Percentiles rank a stretch among this genome's conserved stretches.
Evolutionary conservation across 2,888 invertebrate genomes (phyloP).

Genomic region (Homarus gammarus): DNA sequence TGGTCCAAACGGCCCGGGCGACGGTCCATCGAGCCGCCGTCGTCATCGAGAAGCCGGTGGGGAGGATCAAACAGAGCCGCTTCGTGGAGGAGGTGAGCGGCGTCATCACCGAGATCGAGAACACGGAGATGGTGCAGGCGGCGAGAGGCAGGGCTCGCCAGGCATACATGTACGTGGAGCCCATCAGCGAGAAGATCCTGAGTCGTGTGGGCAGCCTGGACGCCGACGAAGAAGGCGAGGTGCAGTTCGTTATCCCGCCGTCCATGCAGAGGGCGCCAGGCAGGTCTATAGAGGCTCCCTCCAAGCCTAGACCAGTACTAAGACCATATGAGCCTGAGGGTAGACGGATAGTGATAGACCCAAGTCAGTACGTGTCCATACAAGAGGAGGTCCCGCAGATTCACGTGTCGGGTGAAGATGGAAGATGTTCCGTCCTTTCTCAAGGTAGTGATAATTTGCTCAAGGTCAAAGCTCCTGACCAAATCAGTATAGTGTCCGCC

Average conservation of each 20-base stretch:
- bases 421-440: slow-evolving; percentile 66
- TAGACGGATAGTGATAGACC: slow-evolving; percentile 50
- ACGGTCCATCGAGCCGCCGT: slow-evolving; percentile 67
- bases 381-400: slow-evolving; percentile 72
- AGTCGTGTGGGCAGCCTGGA: slow-evolving; percentile 71
- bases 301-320: slow-evolving; percentile 53
- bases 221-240: slow-evolving; percentile 61
- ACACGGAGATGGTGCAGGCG: slow-evolving; percentile 73
- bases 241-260: slow-evolving; percentile 75
- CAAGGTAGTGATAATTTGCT: slow-evolving; percentile 62
- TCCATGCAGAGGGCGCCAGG: slow-evolving; percentile 58
- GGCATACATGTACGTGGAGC: slow-evolving; percentile 74
- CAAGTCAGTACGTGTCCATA: slow-evolving; percentile 51
- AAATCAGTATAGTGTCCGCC: slow-evolving; percentile 73
- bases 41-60: slow-evolving; percentile 70
- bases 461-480: slow-evolving; percentile 73
- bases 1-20: slow-evolving; percentile 72
- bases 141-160: slow-evolving; percentile 67
- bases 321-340: slow-evolving; percentile 51
- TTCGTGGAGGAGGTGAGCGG: slow-evolving; percentile 70
- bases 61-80: slow-evolving; percentile 52
- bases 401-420: slow-evolving; percentile 72
- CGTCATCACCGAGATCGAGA: slow-evolving; percentile 72
- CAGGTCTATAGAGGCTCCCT: slow-evolving; percentile 44
- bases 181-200: slow-evolving; percentile 71